Evolutionary conservation across 2,113 vertebrate genomes (phyloP), one percentile per base, ranked within the genome.

Genomic region (Rattus rattus): DNA sequence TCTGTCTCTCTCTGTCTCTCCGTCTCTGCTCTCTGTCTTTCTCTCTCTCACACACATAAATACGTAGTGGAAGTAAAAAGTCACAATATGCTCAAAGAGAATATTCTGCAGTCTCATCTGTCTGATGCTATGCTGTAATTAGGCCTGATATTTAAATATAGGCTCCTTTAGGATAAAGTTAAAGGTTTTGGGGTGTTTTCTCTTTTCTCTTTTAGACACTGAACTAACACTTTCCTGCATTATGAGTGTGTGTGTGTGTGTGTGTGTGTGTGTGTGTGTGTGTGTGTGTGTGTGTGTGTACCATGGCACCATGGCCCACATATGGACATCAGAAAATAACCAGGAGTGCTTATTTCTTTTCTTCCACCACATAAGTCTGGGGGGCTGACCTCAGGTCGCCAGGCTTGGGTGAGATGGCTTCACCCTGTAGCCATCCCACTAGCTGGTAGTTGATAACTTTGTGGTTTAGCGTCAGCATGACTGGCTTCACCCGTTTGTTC

Each of bases 81-180:
- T 7, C 8, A 79, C 28, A 47, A 16, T 90, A 77, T 49, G 8
- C 80, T 94, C 49, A 94, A 77, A 91, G 59, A 69, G 20, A 77
- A 69, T 91, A 94, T 86, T 77, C n/a, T n/a, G 16, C 89, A 70
- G 63, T 95, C 33, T 96, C 9, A 13, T 22, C 20, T 80, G 26
- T 43, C 16, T 90, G 26, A 56, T 77, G 28, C 9, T 65, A 43
- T 39, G 49, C 28, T 92, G 90, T 80, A 95, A 75, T 93, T 96
- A 94, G 63, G 61, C 92, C 36, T 88, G 72, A 56, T 88, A 63
- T 94, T 95, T 86, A 93, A 86, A 93, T 61, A 77, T 39, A 52
- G 17, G 17, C 43, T 81, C 75, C 61, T 47, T 90, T 88, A 65
- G n/a, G 81, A 49, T 81, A 76, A 79, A 81, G 76, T 81, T 75